Base-by-base conservation (phyloP, 2,113 vertebrate genomes). In the Propithecus coquereli region DNA sequence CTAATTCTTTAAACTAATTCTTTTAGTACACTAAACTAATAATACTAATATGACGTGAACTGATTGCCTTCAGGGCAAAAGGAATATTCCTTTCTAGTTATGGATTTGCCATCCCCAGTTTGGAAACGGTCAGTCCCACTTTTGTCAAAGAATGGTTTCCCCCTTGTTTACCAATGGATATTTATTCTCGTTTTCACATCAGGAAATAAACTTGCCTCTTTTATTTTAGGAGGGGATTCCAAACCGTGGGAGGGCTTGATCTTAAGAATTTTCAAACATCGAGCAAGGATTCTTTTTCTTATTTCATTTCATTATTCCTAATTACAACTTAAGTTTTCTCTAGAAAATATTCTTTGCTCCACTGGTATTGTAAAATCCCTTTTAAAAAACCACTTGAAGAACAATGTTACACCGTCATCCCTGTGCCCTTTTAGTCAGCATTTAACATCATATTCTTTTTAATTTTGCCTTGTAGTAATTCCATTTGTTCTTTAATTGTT, bases 231-330 rank as follows among this genome's bases (percentile, higher is more conserved):
- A 85, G 83, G 87, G 89, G 52, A 91, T 70, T 95, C 93, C 87
- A 83, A 63, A 97, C 73, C 94, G 90, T 77, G 88, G 93, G 95
- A 91, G 94, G 95, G 91, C 87, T 97, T 73, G 79, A 77, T 96
- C 94, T 90, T 96, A 80, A 97, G 94, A 87, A 86, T 96, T 96
- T 92, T 88, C 93, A 95, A 89, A 91, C 96, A 94, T 97, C 95
- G 93, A 95, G 87, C 70, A 66, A 94, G 90, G 70, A 94, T 96
- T 97, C 96, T 95, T 97, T 98, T 97, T 90, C 97, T 97, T 97
- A 82, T 96, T 97, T 97, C 94, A 84, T 97, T 96, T 70, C 88
- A 82, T 96, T 86, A 76, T 96, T 97, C 89, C 95, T 97, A 96
- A 87, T 96, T 82, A 66, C 80, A 97, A 43, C 95, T 73, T 96